Evolutionary conservation across 2,113 vertebrate genomes (phyloP).

Genomic region (Chinchilla lanigera): DNA sequence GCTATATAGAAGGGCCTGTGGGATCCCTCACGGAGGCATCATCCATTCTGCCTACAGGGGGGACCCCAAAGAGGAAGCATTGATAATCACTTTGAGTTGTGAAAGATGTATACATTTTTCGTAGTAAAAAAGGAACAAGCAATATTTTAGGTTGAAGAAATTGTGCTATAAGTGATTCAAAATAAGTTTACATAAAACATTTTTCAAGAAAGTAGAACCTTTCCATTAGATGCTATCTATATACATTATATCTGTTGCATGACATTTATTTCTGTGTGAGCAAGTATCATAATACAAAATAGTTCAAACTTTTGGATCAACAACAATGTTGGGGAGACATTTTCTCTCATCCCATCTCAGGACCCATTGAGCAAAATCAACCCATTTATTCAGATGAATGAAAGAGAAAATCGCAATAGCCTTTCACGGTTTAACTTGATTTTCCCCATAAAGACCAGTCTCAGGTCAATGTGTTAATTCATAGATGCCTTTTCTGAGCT

Average conservation of each 20-base stretch:
- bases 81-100: background rate
- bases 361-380: background rate
- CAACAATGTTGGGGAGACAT: background rate
- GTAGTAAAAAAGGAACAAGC: background rate
- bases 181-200: background rate
- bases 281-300: background rate
- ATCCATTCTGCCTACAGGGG: background rate
- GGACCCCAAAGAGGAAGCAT: background rate
- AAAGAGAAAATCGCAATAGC: background rate
- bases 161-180: background rate
- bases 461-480: background rate
- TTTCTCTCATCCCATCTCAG: background rate
- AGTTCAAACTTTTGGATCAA: background rate
- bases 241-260: background rate
- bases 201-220: background rate
- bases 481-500: background rate
- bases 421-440: background rate
- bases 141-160: background rate
- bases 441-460: background rate
- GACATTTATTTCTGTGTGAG: background rate
- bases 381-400: background rate
- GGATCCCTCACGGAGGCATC: background rate
- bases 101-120: background rate
- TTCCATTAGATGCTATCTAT: background rate
- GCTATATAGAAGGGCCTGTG: accelerated